These are phyloP conservation scores for Proisotoma minuta DNA, from an alignment of 2,888 invertebrate genomes.

Conservation along the genomic window DNA sequence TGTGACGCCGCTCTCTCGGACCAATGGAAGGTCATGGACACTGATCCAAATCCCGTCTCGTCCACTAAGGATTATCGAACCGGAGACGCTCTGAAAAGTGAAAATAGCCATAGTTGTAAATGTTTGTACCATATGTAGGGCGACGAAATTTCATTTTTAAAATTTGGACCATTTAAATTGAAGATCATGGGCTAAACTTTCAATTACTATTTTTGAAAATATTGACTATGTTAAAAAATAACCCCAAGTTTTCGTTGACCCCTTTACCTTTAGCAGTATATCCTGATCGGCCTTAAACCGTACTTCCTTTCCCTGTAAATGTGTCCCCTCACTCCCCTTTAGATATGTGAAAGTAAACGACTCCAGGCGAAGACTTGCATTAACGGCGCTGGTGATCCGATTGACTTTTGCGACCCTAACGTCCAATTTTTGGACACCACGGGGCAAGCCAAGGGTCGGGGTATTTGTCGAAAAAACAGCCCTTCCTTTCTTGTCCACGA, in stretches of 20 bases:
- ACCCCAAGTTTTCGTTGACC: no score
- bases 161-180: no score
- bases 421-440: constrained; percentile 52
- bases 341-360: constrained; percentile 65
- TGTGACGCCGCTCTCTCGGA: constrained; percentile 50
- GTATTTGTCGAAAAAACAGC: constrained; percentile 71
- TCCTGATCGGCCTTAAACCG: constrained; percentile 74
- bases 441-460: constrained; percentile 66
- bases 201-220: no score
- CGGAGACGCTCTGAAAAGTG: constrained; percentile 60
- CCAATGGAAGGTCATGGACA: constrained; percentile 66
- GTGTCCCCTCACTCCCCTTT: constrained; percentile 70
- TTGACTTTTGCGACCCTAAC: constrained; percentile 60
- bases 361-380: constrained; percentile 62
- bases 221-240: no score
- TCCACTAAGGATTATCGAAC: constrained; percentile 60
- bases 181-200: no score
- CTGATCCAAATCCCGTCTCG: constrained; percentile 67
- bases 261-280: constrained; percentile 60
- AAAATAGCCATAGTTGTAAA: no score
- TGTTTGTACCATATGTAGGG: no score
- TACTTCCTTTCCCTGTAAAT: constrained; percentile 58
- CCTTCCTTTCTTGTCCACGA: constrained; percentile 63
- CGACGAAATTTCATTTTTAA: no score
- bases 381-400: constrained; percentile 68